Evolutionary conservation across 2,888 invertebrate genomes (phyloP), one percentile per base, ranked within the genome.

Genomic region (Himalopsyche kuldschensis): DNA sequence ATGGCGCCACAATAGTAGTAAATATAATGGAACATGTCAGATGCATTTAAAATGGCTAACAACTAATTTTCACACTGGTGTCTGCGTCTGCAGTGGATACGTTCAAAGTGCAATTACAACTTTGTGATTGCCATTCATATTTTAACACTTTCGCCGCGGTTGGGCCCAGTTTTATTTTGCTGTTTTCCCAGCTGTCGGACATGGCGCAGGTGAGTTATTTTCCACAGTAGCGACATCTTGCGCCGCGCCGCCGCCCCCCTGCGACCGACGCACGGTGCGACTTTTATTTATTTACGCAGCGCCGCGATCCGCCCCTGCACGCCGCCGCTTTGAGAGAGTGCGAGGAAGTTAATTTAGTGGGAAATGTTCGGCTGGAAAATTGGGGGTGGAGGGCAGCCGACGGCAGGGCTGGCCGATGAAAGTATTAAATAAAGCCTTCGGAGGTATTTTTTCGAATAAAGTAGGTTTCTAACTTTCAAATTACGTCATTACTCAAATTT

Each of bases 291-390:
- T 85, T 81, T 83, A 82, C 77, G 81, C 30, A 55, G 55, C 55
- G 55, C 55, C 55, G 24, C 55, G 55, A 55, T 20, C 83, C 83
- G 46, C 75, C 35, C 83, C 76, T 76, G 83, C 83, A 41, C 79
- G 77, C 83, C 80, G 84, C 82, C 84, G 81, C 82, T 86, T 86
- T 86, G 86, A 86, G 83, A 86, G 84, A 86, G 82, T 84, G 83
- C 83, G 80, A 82, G 81, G 55, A 78, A 86, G 86, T 86, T 86
- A 86, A 86, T 86, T 84, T 84, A 84, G 84, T 82, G 83, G 84
- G 86, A 80, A 83, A 83, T 78, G 80, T 83, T 78, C 75, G 55
- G 30, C 69, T 31, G 83, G 55, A 55, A 69, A 79, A 79, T 82
- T 30, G 75, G 47, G 69, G 75, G 83, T 75, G 80, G 69, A 24